Conservation (phyloP, 2,113 vertebrate genomes). For the Typhlomys cinereus region DNA sequence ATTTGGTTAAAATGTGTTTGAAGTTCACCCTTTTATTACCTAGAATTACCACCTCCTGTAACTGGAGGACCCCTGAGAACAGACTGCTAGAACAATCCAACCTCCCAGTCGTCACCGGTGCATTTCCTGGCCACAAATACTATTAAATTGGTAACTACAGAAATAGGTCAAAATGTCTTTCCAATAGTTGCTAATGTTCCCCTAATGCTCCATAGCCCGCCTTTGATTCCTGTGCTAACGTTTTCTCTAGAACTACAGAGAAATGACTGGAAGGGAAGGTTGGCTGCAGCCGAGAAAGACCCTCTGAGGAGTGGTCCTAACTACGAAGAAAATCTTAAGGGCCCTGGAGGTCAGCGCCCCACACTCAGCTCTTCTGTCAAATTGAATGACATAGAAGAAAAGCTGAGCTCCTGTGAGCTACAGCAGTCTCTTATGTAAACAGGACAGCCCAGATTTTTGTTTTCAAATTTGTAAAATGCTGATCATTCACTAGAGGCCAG, state of each 20-base stretch:
- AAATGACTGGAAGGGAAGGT: conserved; percentile 24
- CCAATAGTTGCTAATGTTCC: conserved; percentile 77
- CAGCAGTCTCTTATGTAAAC: not conserved
- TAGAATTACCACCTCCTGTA: conserved; percentile 80
- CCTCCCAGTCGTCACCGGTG: conserved; percentile 51
- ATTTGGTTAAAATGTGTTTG: conserved; percentile 80
- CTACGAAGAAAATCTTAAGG: not conserved
- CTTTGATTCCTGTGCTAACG: conserved; percentile 64
- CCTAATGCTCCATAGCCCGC: conserved; percentile 65
- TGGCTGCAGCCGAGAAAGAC: not conserved
- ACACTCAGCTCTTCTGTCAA: not conserved
- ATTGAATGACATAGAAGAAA: not conserved
- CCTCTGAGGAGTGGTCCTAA: not conserved
- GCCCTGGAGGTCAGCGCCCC: not conserved
- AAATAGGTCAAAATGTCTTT: conserved; percentile 80
- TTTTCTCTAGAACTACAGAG: conserved; percentile 51
- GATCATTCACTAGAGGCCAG: conserved; percentile 32
- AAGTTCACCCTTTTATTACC: conserved; percentile 81
- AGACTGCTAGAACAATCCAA: conserved; percentile 61
- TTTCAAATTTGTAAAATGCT: conserved; percentile 52
- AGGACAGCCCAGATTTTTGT: conserved; percentile 46
- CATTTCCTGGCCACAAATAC: conserved; percentile 78
- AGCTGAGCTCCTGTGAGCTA: not conserved
- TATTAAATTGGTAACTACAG: conserved; percentile 78
- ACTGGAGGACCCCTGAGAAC: conserved; percentile 74